These are phyloP conservation scores for Macroramphosus scolopax DNA, from an alignment of 2,797 vertebrate species.

Conservation along the genomic window DNA sequence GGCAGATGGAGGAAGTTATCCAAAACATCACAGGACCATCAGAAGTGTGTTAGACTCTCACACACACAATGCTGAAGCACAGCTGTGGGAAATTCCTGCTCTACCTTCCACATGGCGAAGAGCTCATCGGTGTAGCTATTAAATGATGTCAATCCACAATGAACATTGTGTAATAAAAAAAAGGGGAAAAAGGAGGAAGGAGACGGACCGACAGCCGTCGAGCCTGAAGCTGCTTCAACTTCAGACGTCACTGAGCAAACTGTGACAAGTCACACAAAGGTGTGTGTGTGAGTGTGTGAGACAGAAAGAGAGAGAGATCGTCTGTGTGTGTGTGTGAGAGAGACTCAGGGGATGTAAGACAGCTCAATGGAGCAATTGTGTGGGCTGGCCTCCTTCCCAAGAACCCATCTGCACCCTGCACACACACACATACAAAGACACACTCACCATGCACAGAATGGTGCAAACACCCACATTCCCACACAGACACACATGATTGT, in stretches of 20 bases:
- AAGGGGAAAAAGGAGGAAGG: not conserved
- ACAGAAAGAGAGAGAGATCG: not conserved
- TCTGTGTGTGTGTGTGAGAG: slow-evolving; percentile 9
- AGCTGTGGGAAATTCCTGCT: no score
- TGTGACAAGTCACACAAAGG: slow-evolving; percentile 68
- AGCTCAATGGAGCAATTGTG: slow-evolving; percentile 73
- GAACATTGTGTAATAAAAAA: slow-evolving; percentile 5
- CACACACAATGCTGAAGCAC: no score
- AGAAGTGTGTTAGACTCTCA: slow-evolving; percentile 13
- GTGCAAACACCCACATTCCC: no score
- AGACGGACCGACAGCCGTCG: slow-evolving; percentile 32
- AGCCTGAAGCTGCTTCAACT: slow-evolving; percentile 19
- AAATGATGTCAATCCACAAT: no score
- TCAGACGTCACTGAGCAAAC: slow-evolving; percentile 58
- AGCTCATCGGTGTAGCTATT: no score
- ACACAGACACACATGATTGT: slow-evolving; percentile 1
- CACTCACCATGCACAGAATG: no score
- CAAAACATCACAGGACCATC: slow-evolving; percentile 12
- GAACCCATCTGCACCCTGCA: slow-evolving; percentile 63
- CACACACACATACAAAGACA: slow-evolving; percentile 20
- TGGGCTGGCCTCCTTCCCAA: slow-evolving; percentile 54
- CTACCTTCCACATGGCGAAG: no score
- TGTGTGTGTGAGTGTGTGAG: slow-evolving; percentile 34
- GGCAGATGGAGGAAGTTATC: slow-evolving; percentile 13
- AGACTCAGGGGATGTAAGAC: slow-evolving; percentile 15